Conservation (phyloP, 2,888 invertebrate genomes). For the Eupithecia inturbata region DNA sequence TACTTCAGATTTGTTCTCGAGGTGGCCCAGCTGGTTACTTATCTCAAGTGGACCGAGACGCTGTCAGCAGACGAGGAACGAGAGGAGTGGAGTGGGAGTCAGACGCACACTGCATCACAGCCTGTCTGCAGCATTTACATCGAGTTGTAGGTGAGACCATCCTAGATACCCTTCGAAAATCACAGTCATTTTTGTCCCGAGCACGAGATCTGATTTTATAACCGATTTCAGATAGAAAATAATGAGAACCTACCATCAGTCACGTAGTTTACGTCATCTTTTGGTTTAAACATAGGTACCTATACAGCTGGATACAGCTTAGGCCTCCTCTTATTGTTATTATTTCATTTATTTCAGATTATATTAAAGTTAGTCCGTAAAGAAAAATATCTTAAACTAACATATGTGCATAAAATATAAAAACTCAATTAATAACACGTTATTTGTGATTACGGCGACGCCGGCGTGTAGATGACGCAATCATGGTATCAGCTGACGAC, state of each 20-base stretch:
- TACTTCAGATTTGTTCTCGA: conserved; percentile 59
- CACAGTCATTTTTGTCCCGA: too few species aligned
- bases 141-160: conserved; percentile 57
- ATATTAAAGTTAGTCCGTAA: too few species aligned
- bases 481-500: too few species aligned
- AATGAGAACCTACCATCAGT: background rate
- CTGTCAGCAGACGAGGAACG: conserved; percentile 63
- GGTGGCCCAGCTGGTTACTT: conserved; percentile 68
- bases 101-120: conserved; percentile 66
- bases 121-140: conserved; percentile 65
- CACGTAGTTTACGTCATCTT: background rate
- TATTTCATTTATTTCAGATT: too few species aligned
- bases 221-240: too few species aligned
- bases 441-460: too few species aligned
- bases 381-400: too few species aligned
- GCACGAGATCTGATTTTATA: too few species aligned
- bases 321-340: too few species aligned
- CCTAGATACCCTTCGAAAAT: background rate
- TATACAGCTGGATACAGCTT: background rate
- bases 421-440: too few species aligned
- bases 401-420: too few species aligned
- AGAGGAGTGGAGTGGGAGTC: conserved; percentile 64
- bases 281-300: background rate
- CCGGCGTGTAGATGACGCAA: too few species aligned
- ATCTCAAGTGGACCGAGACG: conserved; percentile 58